Evolutionary conservation across 2,888 invertebrate species (phyloP).

Genomic region (Meliscaeva auricollis): DNA sequence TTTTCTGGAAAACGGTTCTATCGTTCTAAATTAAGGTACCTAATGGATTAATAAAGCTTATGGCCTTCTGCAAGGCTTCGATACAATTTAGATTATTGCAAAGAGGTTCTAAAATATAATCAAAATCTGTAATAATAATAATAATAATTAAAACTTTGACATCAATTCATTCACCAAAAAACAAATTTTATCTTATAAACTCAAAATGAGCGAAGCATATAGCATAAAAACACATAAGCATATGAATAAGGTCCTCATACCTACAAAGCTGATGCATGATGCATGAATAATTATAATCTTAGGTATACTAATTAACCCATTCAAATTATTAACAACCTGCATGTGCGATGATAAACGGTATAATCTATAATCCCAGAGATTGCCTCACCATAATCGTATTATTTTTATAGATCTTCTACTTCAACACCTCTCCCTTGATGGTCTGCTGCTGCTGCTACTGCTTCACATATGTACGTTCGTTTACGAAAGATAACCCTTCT

Average conservation of each 20-base stretch:
- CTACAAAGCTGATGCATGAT: not conserved
- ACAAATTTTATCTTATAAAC: no score
- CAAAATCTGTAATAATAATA: no score
- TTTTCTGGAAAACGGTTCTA: no score
- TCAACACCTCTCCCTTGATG: slow-evolving; percentile 9
- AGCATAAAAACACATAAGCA: no score
- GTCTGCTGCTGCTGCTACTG: not conserved
- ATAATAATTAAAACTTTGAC: no score
- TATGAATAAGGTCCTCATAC: not conserved
- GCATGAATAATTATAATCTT: not conserved
- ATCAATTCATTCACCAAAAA: no score
- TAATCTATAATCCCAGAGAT: slow-evolving; percentile 22
- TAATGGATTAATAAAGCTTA: no score
- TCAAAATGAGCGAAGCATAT: no score
- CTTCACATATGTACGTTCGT: not conserved
- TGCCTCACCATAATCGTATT: slow-evolving; percentile 33
- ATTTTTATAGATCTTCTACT: slow-evolving; percentile 33
- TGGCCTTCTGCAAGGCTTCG: no score
- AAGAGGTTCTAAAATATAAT: no score
- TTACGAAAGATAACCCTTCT: slow-evolving; percentile 32
- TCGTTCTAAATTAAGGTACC: no score
- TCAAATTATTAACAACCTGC: slow-evolving; percentile 20
- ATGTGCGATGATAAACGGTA: slow-evolving; percentile 23
- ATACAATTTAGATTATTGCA: no score
- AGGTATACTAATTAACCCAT: slow-evolving; percentile 17